A percentile compares a stretch with the other conserved stretches of the same genome.
Conservation (phyloP, 2,113 vertebrate species). For the Cricetomys ansorgei region DNA sequence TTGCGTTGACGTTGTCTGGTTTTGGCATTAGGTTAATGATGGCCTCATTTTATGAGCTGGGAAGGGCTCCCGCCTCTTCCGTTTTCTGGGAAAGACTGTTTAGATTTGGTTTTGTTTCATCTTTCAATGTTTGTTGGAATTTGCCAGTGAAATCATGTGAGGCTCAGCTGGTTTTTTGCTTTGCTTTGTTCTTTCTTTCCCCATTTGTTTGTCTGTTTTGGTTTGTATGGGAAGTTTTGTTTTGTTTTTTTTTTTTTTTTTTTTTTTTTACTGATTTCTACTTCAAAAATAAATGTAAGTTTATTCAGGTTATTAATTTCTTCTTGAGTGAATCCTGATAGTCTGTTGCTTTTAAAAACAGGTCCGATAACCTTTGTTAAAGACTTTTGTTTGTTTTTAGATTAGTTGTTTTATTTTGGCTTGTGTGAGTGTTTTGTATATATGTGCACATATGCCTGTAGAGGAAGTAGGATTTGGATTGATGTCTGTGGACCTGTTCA, state of each 20-base stretch:
- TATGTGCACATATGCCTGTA: background rate
- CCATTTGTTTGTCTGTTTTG: conserved; percentile 27
- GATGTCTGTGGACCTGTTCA: background rate
- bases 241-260: conserved; percentile 39
- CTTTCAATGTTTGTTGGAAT: conserved; percentile 45
- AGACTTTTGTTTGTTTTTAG: background rate
- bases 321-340: background rate
- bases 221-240: conserved; percentile 12
- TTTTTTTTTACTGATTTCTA: conserved; percentile 26
- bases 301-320: conserved; percentile 8
- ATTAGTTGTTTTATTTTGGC: background rate
- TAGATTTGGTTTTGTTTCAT: conserved; percentile 57
- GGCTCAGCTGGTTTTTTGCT: background rate
- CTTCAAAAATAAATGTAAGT: conserved; percentile 49
- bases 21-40: conserved; percentile 24
- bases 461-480: background rate
- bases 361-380: background rate
- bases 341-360: conserved; percentile 11
- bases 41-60: conserved; percentile 17
- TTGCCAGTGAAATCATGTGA: conserved; percentile 51
- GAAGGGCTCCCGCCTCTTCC: background rate
- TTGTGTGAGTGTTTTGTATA: background rate
- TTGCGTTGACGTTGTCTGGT: conserved; percentile 20
- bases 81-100: conserved; percentile 50
- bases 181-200: conserved; percentile 15